Evolutionary conservation across 2,888 invertebrate genomes (phyloP).

Genomic region (Polydrusus tereticollis): DNA sequence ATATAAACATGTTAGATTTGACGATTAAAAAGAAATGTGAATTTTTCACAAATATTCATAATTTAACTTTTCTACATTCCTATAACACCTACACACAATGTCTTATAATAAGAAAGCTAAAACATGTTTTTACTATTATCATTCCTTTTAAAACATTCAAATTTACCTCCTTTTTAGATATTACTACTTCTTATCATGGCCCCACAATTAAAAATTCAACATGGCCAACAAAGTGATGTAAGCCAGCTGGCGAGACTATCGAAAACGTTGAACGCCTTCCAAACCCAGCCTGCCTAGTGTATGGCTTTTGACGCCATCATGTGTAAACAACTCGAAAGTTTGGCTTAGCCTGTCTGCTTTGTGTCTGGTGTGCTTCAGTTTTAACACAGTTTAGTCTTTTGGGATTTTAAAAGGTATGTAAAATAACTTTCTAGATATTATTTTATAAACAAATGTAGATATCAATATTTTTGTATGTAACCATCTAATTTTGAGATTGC

Average conservation of each 20-base stretch:
- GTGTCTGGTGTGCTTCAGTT: constrained; percentile 24
- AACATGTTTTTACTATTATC: no score
- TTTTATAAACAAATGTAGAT: background rate
- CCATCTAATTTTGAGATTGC: no score
- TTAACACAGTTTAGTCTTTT: background rate
- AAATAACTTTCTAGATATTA: background rate
- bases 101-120: no score
- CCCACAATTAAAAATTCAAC: constrained; percentile 28
- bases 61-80: no score
- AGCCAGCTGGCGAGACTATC: constrained; percentile 37
- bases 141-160: constrained; percentile 2
- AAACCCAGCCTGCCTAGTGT: constrained; percentile 27
- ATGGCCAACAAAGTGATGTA: constrained; percentile 36
- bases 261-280: constrained; percentile 28
- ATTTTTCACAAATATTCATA: no score
- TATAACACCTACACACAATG: no score
- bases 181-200: constrained; percentile 7
- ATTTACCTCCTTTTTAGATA: constrained; percentile 25
- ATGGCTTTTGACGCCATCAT: constrained; percentile 34
- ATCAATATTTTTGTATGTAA: no score
- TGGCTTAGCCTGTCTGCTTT: constrained; percentile 35
- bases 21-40: no score
- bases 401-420: background rate
- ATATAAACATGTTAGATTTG: no score
- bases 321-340: constrained; percentile 28